These are phyloP conservation scores for Clytia hemisphaerica DNA, from an alignment of 30 jellyfish, hydroid and myxozoan genomes.

Conservation along the genomic window DNA sequence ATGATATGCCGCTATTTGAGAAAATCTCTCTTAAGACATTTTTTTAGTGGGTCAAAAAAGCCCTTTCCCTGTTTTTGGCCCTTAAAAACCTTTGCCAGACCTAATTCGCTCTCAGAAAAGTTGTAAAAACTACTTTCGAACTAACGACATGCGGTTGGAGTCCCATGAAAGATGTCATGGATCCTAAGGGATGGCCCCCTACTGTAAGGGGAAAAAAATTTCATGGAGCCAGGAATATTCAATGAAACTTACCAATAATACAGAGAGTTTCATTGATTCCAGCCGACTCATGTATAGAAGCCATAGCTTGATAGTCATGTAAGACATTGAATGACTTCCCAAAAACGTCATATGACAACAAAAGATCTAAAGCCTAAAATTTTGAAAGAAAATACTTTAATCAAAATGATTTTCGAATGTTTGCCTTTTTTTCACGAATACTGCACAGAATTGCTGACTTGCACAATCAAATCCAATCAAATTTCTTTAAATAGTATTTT, in stretches of 20 bases:
- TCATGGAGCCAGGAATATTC: not conserved
- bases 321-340: slow-evolving; percentile 18
- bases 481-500: too few relatives aligned
- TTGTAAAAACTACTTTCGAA: too few relatives aligned
- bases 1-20: too few relatives aligned
- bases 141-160: too few relatives aligned
- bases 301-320: slow-evolving; percentile 42
- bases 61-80: too few relatives aligned
- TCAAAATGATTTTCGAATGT: not conserved
- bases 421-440: too few relatives aligned
- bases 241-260: slow-evolving; percentile 39
- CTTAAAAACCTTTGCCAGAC: too few relatives aligned
- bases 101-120: too few relatives aligned
- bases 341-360: slow-evolving; percentile 19
- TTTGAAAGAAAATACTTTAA: not conserved
- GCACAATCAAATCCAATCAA: too few relatives aligned
- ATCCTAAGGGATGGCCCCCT: not conserved
- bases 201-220: not conserved
- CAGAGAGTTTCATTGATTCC: slow-evolving; percentile 56
- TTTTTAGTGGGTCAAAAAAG: too few relatives aligned
- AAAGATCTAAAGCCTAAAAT: slow-evolving; percentile 33
- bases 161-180: slow-evolving; percentile 9
- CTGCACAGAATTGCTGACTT: too few relatives aligned
- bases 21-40: too few relatives aligned
- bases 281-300: slow-evolving; percentile 42